A percentile compares a stretch with the other conserved stretches of the same genome.
Conservation (phyloP, 2,113 vertebrate genomes). For the Hippopotamus amphibius region DNA sequence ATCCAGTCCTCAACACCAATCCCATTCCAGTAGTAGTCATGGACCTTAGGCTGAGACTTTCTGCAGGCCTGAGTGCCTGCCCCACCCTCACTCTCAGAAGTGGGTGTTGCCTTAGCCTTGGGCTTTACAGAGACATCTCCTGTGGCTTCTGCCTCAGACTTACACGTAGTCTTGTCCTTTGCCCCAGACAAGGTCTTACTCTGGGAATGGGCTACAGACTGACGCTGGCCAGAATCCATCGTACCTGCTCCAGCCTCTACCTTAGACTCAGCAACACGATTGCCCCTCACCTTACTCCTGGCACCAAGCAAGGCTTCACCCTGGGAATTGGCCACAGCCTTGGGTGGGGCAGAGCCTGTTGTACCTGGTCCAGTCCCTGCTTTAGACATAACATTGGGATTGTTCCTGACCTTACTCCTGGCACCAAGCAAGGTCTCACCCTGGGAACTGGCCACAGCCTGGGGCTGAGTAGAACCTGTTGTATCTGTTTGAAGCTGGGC, state of each 20-base stretch:
- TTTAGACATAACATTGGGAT: constrained; percentile 33
- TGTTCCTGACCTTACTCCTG: constrained; percentile 56
- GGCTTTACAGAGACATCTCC: background rate
- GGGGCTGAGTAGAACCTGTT: background rate
- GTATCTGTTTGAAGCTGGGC: background rate
- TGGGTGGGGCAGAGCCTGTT: background rate
- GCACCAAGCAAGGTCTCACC: constrained; percentile 57
- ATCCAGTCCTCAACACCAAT: constrained; percentile 81
- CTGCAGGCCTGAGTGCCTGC: background rate
- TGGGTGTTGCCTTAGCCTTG: background rate
- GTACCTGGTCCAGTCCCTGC: constrained; percentile 16
- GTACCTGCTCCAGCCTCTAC: background rate
- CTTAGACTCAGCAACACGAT: constrained; percentile 34
- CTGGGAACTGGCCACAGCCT: constrained; percentile 26
- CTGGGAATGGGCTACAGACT: constrained; percentile 33
- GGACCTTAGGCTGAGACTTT: constrained; percentile 39
- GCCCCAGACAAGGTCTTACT: constrained; percentile 8
- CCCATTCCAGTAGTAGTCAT: constrained; percentile 78
- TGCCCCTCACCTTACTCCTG: constrained; percentile 68
- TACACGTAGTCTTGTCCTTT: constrained; percentile 41
- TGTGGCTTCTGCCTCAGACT: constrained; percentile 33
- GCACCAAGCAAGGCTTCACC: constrained; percentile 59
- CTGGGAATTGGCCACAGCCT: constrained; percentile 15
- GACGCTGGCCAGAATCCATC: constrained; percentile 44
- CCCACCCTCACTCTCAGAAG: constrained; percentile 43